Percentiles rank a stretch among this genome's conserved stretches.
Conservation (phyloP, 2,113 vertebrate genomes). For the Tachysurus fulvidraco region DNA sequence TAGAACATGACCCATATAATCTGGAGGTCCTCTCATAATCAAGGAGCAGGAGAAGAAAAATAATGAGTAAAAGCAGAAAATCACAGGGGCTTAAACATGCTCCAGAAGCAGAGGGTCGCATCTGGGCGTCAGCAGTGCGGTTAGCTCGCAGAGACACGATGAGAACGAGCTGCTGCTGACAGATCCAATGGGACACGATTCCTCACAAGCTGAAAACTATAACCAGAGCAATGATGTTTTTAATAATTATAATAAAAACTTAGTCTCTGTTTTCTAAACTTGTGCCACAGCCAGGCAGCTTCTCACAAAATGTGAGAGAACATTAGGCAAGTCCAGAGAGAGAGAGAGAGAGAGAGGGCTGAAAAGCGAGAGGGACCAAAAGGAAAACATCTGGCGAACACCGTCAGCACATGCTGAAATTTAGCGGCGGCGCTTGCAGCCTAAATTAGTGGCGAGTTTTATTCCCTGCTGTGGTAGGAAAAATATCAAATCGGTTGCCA, state of each 20-base stretch:
- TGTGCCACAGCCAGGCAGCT: constrained; percentile 50
- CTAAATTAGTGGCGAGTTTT: constrained; percentile 83
- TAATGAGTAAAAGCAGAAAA: not conserved
- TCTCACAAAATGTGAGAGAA: constrained; percentile 35
- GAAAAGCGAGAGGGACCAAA: constrained; percentile 56
- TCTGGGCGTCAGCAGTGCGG: constrained; percentile 23
- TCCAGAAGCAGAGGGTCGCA: constrained; percentile 21
- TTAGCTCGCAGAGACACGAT: not conserved
- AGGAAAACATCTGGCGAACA: constrained; percentile 77
- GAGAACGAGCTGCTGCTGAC: constrained; percentile 27
- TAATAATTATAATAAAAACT: constrained; percentile 38
- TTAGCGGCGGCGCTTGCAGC: constrained; percentile 77
- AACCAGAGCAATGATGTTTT: constrained; percentile 41
- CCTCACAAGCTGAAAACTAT: constrained; percentile 23
- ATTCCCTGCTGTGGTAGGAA: constrained; percentile 81
- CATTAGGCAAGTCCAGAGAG: constrained; percentile 19
- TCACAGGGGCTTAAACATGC: not conserved
- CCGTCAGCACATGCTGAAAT: constrained; percentile 74
- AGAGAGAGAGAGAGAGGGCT: constrained; percentile 14
- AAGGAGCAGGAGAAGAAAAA: not conserved
- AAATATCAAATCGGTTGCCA: constrained; percentile 82
- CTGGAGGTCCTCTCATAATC: not conserved
- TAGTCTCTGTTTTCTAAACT: constrained; percentile 26
- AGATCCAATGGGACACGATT: not conserved
- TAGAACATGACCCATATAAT: constrained; percentile 1